These are phyloP conservation scores for Graptemys geographica DNA, from an alignment of 2,797 vertebrate species.

Conservation along the genomic window DNA sequence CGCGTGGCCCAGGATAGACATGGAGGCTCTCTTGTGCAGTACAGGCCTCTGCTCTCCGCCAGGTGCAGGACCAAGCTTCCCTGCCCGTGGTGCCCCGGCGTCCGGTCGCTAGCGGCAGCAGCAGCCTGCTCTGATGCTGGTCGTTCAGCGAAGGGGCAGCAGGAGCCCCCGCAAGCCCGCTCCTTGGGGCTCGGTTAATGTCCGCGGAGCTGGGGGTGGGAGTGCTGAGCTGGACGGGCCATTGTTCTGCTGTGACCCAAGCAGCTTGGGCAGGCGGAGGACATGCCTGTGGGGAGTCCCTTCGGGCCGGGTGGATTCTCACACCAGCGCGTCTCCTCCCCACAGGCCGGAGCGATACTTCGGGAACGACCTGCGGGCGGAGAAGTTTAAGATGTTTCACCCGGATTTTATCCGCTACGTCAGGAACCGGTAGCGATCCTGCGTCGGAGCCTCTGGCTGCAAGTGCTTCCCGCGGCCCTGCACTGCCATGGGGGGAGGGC, in stretches of 20 bases:
- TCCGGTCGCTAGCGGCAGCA: background rate
- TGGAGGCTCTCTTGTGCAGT: background rate
- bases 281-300: background rate
- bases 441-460: background rate
- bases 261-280: background rate
- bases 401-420: conserved; percentile 88
- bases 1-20: background rate
- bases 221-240: background rate
- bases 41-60: background rate
- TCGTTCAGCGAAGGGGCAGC: background rate
- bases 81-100: background rate
- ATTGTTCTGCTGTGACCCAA: no score
- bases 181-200: background rate
- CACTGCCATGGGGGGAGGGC: background rate
- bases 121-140: background rate
- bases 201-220: fast-evolving
- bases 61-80: background rate
- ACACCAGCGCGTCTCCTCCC: background rate
- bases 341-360: conserved; percentile 80
- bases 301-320: background rate
- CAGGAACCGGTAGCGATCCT: conserved; percentile 83
- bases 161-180: no score
- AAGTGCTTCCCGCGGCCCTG: background rate
- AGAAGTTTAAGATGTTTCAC: conserved; percentile 86
- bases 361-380: conserved; percentile 74